These are phyloP conservation scores for Pterostichus madidus DNA, from an alignment of 2,888 invertebrate genomes.

Conservation along the genomic window DNA sequence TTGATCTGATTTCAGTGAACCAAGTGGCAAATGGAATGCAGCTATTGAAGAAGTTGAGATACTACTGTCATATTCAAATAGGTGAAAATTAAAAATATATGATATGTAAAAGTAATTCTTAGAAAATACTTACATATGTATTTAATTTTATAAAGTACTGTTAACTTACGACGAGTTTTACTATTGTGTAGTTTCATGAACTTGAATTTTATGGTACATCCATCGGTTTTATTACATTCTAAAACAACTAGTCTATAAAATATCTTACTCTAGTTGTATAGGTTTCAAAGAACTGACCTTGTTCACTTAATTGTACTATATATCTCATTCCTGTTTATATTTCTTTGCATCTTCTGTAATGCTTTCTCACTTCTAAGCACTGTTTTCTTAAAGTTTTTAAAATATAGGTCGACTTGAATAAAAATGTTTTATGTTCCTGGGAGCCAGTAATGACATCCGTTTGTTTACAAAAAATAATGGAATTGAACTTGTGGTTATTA, in stretches of 20 bases:
- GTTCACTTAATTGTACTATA: slow-evolving; percentile 25
- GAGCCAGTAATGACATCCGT: not conserved
- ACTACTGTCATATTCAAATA: too few species aligned
- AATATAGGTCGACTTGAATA: not conserved
- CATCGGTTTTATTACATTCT: slow-evolving; percentile 31
- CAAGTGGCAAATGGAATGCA: too few species aligned
- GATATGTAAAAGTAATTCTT: too few species aligned
- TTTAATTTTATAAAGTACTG: too few species aligned
- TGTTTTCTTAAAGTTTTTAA: slow-evolving; percentile 5
- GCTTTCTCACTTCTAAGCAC: not conserved
- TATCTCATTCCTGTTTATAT: slow-evolving; percentile 16
- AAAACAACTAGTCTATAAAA: slow-evolving; percentile 22
- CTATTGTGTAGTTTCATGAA: not conserved
- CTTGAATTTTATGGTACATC: slow-evolving; percentile 33
- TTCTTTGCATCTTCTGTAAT: slow-evolving; percentile 10
- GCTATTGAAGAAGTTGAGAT: too few species aligned
- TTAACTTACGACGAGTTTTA: too few species aligned
- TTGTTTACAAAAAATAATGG: not conserved
- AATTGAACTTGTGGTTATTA: not conserved
- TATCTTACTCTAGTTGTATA: slow-evolving; percentile 1
- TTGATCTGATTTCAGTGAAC: too few species aligned
- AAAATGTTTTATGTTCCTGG: slow-evolving; percentile 12
- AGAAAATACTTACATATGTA: too few species aligned
- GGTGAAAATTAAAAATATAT: too few species aligned
- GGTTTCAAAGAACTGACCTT: slow-evolving; percentile 10